Evolutionary conservation across 2,888 invertebrate species (phyloP).

Genomic region (Orchesellides sinensis): DNA sequence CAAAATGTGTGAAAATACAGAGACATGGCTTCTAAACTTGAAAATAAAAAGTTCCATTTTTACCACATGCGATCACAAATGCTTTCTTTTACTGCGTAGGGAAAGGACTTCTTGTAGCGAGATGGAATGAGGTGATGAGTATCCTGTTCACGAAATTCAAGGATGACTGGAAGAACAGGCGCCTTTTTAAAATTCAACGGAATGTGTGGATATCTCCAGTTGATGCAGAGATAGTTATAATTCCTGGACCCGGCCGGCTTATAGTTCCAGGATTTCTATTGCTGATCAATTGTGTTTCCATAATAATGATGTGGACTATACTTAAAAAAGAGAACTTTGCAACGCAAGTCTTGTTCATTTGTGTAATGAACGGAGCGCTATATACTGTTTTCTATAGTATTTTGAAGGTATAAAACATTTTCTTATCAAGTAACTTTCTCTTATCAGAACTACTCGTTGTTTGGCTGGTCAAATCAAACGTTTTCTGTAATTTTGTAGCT

Average conservation of each 20-base stretch:
- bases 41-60: too few relatives aligned
- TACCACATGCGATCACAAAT: too few relatives aligned
- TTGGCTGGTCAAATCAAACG: background rate
- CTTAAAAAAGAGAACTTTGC: constrained; percentile 77
- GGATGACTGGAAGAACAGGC: constrained; percentile 29
- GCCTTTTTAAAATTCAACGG: constrained; percentile 27
- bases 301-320: constrained; percentile 59
- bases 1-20: background rate
- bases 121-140: constrained; percentile 38
- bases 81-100: too few relatives aligned
- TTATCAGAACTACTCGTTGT: too few relatives aligned
- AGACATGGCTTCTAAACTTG: background rate
- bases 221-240: constrained; percentile 11
- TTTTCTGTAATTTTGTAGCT: constrained; percentile 24
- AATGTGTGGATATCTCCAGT: constrained; percentile 24
- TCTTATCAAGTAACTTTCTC: too few relatives aligned
- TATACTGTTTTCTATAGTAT: constrained; percentile 79
- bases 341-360: constrained; percentile 79
- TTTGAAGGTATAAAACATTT: constrained; percentile 78
- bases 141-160: constrained; percentile 35
- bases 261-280: constrained; percentile 50
- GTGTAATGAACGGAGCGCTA: constrained; percentile 79
- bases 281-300: constrained; percentile 13
- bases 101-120: constrained; percentile 34
- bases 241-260: constrained; percentile 45